Base-by-base conservation (phyloP, 2,888 invertebrate genomes). In the Rosalia funebris region DNA sequence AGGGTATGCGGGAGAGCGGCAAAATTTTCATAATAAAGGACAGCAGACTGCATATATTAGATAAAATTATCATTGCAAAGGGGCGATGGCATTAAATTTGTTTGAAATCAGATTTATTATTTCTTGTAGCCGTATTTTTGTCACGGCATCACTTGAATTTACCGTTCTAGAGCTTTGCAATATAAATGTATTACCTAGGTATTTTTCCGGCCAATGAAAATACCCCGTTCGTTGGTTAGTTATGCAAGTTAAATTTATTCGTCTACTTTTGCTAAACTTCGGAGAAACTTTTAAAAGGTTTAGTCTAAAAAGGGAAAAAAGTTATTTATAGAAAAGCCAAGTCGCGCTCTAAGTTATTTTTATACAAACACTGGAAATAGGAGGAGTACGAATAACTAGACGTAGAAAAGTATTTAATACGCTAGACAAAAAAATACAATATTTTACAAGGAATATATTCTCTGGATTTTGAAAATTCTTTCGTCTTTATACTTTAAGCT, bases 21-120 rank as follows among this genome's bases (percentile, higher is more conserved):
- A 11, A 14, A 50, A 50, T 50, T 50, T 50, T 50, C 50, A 50
- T 50, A 50, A 50, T 50, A 50, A 39, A 50, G 39, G 39, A 50
- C 50, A 39, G 37, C 25, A 25, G 50, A 50, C 37, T 20, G 50
- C 50, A 50, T 50, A 50, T 50, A 50, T 50, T 50, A 50, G 50
- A 50, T 50, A 50, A 39, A 50, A 50, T 50, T 50, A 50, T 50
- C 50, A 50, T 50, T 15, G 50, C 50, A 50, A 50, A 50, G 50
- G 50, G 50, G 17, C 1, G 11, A 37, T 39, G 17, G 34, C 20
- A 20, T 17, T 20, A 15, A 50, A 37, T 37, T 17, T 39, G 16
- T 36, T 37, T 50, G 34, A 25, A 20, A 20, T 39, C 39, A 25
- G 25, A 50, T 36, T 31, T 10, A 39, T 50, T 25, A 15, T 41